A percentile compares a stretch with the other conserved stretches of the same genome.
Evolutionary conservation across 2,113 vertebrate species (phyloP).

Genomic region (Atherinomorus stipes): DNA sequence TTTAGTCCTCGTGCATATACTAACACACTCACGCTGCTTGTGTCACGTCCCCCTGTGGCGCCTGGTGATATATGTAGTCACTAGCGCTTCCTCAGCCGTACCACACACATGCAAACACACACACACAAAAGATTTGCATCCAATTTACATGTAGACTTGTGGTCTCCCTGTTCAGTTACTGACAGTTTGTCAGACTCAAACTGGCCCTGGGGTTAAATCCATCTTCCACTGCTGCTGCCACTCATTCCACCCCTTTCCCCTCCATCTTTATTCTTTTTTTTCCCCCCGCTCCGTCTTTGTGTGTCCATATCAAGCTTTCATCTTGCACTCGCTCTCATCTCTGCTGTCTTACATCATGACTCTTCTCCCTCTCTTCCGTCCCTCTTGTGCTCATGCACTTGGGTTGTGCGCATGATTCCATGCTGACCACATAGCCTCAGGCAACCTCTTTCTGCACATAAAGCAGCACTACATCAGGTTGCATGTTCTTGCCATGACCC

Average conservation of each 20-base stretch:
- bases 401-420: conserved; percentile 28
- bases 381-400: neutral
- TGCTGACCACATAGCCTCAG: conserved; percentile 30
- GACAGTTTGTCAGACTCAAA: conserved; percentile 73
- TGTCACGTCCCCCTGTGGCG: conserved; percentile 39
- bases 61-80: conserved; percentile 54
- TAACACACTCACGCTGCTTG: conserved; percentile 31
- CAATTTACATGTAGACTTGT: conserved; percentile 67
- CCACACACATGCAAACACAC: conserved; percentile 52
- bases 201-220: conserved; percentile 73
- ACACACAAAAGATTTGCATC: conserved; percentile 67
- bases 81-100: conserved; percentile 40
- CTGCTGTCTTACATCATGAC: conserved; percentile 35
- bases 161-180: conserved; percentile 57
- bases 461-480: conserved; percentile 48
- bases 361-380: neutral
- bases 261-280: conserved; percentile 8
- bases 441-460: conserved; percentile 27
- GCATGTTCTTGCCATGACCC: conserved; percentile 39
- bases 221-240: conserved; percentile 31
- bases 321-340: conserved; percentile 53
- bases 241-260: conserved; percentile 39
- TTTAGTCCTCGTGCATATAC: conserved; percentile 20
- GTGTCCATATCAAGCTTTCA: conserved; percentile 42
- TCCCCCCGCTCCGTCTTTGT: conserved; percentile 32